These are phyloP conservation scores for Sparus aurata DNA, from an alignment of 2,797 vertebrate genomes.

Conservation along the genomic window DNA sequence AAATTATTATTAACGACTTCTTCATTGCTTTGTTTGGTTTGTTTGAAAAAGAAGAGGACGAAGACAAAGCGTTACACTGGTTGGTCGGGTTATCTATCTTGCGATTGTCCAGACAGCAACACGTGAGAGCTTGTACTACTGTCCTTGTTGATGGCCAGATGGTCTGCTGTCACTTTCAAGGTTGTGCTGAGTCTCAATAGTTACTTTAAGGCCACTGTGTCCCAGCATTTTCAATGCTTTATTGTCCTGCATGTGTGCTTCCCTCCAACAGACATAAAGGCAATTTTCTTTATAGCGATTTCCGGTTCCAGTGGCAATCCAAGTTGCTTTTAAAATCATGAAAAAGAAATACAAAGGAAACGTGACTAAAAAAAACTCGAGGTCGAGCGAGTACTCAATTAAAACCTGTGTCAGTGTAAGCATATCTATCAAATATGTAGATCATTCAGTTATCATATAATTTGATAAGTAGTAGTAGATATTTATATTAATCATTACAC, in stretches of 20 bases:
- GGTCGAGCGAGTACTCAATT: too few species aligned
- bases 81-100: neutral
- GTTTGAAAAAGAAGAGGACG: neutral
- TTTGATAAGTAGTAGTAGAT: too few species aligned
- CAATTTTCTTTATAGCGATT: neutral
- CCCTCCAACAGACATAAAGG: neutral
- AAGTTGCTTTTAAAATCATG: neutral
- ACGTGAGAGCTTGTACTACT: constrained; percentile 44
- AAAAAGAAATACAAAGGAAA: neutral
- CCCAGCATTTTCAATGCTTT: neutral
- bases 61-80: neutral
- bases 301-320: too few species aligned
- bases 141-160: constrained; percentile 27
- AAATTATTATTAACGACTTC: neutral
- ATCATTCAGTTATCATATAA: too few species aligned
- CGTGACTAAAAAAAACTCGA: neutral
- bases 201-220: constrained; percentile 12
- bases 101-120: constrained; percentile 35
- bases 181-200: neutral
- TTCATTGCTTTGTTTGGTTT: neutral
- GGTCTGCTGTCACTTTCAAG: constrained; percentile 14
- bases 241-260: neutral
- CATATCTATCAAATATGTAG: too few species aligned
- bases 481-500: too few species aligned
- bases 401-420: too few species aligned